phyloP scores from a whole-genome alignment of 1,140 invertebrate genomes.

The Onthophagus taurus region DNA sequence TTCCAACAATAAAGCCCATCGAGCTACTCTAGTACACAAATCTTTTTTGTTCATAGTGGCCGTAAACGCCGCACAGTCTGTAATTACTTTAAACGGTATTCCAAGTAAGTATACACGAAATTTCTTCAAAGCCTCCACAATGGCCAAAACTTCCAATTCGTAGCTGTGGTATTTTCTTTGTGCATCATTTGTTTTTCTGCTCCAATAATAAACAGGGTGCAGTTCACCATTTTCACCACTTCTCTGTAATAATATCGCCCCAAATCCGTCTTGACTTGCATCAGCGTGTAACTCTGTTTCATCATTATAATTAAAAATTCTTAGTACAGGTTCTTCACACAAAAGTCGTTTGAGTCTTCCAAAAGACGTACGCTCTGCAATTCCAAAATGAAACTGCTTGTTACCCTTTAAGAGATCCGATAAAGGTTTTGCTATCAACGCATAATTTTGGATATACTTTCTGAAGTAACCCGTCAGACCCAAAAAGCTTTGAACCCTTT shows the following conservation, averaged over 20 bases:
- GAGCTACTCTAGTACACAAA: constrained; percentile 18
- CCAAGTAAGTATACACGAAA: constrained; percentile 36
- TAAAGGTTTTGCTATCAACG: constrained; percentile 6
- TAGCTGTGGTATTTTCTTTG: background rate
- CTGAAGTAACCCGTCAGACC: constrained; percentile 6
- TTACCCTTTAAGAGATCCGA: constrained; percentile 3
- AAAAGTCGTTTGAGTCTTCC: constrained; percentile 15
- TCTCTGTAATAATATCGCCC: constrained; percentile 23
- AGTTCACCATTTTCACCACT: constrained; percentile 1
- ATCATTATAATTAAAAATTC: constrained; percentile 19
- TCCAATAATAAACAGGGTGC: constrained; percentile 12
- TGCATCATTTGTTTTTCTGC: background rate
- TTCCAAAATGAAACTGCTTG: background rate
- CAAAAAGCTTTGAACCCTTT: constrained; percentile 7
- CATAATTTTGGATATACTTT: constrained; percentile 8
- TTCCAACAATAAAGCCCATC: constrained; percentile 26
- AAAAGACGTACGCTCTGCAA: background rate
- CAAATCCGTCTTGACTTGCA: constrained; percentile 25
- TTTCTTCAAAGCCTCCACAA: constrained; percentile 33
- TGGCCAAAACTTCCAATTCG: constrained; percentile 32
- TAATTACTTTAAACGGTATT: constrained; percentile 33
- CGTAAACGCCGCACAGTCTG: constrained; percentile 29
- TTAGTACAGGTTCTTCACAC: constrained; percentile 16
- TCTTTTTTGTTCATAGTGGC: constrained; percentile 32
- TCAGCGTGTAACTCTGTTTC: constrained; percentile 31